These are phyloP conservation scores for Pseudotriccus pelzelni DNA, from an alignment of 2,797 vertebrate species.

Conservation along the genomic window DNA sequence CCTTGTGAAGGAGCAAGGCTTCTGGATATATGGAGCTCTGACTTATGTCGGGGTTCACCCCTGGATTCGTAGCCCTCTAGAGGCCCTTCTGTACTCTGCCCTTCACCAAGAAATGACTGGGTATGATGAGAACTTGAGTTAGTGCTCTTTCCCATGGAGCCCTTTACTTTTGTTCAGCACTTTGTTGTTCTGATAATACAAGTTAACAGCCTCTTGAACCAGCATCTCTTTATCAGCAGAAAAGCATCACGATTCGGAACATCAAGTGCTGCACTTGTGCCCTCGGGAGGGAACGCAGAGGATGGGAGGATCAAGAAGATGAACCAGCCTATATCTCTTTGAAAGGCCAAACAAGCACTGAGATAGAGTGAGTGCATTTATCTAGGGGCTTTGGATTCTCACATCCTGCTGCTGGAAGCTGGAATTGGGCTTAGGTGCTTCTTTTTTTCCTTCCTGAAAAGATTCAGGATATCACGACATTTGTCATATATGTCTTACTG, in stretches of 20 bases:
- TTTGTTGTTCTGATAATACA: neutral
- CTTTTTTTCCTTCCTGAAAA: neutral
- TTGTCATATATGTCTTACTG: neutral
- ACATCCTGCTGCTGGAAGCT: neutral
- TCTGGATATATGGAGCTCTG: neutral
- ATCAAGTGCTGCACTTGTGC: conserved; percentile 20
- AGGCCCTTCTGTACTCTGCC: neutral
- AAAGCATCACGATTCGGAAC: neutral
- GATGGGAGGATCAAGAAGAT: conserved; percentile 18
- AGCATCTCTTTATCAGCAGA: conserved; percentile 17
- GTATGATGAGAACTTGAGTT: neutral
- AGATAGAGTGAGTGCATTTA: neutral
- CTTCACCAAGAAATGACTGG: neutral
- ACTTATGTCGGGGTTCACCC: neutral
- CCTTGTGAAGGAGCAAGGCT: neutral
- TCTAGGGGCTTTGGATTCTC: neutral
- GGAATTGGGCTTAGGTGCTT: neutral
- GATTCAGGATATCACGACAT: neutral
- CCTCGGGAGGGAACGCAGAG: neutral
- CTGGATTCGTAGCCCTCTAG: neutral
- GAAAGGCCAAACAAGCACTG: neutral
- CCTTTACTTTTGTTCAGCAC: neutral
- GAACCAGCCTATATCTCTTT: neutral
- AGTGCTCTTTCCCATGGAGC: neutral
- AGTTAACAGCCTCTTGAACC: conserved; percentile 20